These are phyloP conservation scores for Zalophus californianus DNA, from an alignment of 2,797 vertebrate genomes.

Conservation along the genomic window DNA sequence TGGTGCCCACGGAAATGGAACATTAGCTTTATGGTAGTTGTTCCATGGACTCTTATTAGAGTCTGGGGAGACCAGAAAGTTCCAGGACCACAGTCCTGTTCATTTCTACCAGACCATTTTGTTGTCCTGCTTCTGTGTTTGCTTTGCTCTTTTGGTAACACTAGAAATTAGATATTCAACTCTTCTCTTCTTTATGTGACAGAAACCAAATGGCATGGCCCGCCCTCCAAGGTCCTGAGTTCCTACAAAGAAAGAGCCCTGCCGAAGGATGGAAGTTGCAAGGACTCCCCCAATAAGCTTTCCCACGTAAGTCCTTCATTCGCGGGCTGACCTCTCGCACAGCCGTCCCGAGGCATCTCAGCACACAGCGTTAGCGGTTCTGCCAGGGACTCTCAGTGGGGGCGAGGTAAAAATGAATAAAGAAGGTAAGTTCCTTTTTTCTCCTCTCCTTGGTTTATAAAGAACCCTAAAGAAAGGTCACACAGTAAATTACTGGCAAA, in stretches of 20 bases:
- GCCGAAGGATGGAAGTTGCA: slow-evolving; percentile 92
- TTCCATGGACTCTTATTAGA: background rate
- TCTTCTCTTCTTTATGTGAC: slow-evolving; percentile 79
- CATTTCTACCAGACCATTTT: rapidly evolving
- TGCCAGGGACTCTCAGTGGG: background rate
- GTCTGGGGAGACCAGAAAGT: background rate
- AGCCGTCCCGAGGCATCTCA: too few species aligned
- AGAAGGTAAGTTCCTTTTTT: background rate
- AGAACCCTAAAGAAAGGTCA: background rate
- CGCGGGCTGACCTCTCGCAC: rapidly evolving
- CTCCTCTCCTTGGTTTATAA: background rate
- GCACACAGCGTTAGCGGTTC: rapidly evolving
- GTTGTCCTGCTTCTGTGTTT: background rate
- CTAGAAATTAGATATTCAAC: slow-evolving; percentile 68
- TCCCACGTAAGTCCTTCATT: slow-evolving; percentile 91
- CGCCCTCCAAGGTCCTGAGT: slow-evolving; percentile 95
- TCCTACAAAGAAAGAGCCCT: slow-evolving; percentile 94
- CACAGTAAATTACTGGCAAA: background rate
- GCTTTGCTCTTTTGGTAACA: background rate
- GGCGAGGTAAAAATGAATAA: background rate
- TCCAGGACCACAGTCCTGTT: background rate
- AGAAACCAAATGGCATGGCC: slow-evolving; percentile 97
- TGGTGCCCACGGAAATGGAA: background rate
- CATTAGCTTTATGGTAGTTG: rapidly evolving
- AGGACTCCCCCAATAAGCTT: slow-evolving; percentile 96